Conservation (phyloP, 2,888 invertebrate genomes). For the Hoplodrina ambigua region DNA sequence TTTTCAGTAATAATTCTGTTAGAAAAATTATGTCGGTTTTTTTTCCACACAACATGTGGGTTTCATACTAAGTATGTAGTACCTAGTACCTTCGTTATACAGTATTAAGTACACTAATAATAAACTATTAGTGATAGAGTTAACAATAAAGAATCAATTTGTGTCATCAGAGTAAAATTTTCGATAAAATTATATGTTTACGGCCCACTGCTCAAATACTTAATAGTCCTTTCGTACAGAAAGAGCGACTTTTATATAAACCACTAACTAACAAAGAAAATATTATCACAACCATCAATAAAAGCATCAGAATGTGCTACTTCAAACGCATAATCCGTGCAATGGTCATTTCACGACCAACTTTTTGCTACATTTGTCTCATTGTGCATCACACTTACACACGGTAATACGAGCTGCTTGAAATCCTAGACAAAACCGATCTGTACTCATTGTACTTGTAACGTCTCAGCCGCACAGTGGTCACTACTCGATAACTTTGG, state of each 20-base stretch:
- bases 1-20: slow-evolving; percentile 27
- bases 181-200: background rate
- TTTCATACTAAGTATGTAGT: background rate
- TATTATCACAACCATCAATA: slow-evolving; percentile 61
- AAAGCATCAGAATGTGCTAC: slow-evolving; percentile 50
- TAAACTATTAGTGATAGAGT: too few relatives aligned
- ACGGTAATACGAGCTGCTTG: slow-evolving; percentile 72
- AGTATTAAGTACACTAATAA: too few relatives aligned
- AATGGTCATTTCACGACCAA: slow-evolving; percentile 73
- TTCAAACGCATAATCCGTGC: slow-evolving; percentile 62
- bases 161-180: too few relatives aligned
- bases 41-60: slow-evolving; percentile 1
- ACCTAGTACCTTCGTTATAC: too few relatives aligned
- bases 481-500: slow-evolving; percentile 68
- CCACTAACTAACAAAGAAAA: slow-evolving; percentile 8
- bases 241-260: slow-evolving; percentile 7
- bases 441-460: slow-evolving; percentile 54
- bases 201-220: background rate
- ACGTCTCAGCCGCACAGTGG: slow-evolving; percentile 69
- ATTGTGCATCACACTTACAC: slow-evolving; percentile 65
- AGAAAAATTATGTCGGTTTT: slow-evolving; percentile 8
- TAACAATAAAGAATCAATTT: too few relatives aligned
- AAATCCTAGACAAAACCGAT: slow-evolving; percentile 70
- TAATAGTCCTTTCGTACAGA: background rate
- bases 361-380: slow-evolving; percentile 57